Conservation (phyloP, 2,888 invertebrate species). For the Melanophora roralis region DNA sequence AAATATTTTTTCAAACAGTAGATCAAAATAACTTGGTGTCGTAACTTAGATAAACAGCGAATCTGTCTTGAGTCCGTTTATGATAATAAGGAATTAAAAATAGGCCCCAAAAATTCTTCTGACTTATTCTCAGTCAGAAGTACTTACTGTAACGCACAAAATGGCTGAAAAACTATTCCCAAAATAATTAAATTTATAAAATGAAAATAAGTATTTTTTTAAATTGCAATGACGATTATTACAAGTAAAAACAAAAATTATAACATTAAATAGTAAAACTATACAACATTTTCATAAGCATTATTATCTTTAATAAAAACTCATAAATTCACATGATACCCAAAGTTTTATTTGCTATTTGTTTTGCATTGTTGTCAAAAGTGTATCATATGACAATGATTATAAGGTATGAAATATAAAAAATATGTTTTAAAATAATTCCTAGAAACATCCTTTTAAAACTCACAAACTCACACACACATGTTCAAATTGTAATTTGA, state of each 20-base stretch:
- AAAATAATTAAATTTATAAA: too few species aligned
- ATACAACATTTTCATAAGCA: slow-evolving; percentile 4
- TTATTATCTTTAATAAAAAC: slow-evolving; percentile 1
- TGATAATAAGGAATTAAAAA: too few species aligned
- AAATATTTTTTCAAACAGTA: too few species aligned
- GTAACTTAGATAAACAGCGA: too few species aligned
- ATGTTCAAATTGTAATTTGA: neutral
- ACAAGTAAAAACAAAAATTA: neutral
- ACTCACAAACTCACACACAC: neutral
- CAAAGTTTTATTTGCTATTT: neutral
- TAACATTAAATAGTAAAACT: slow-evolving; percentile 11
- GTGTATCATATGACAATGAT: slow-evolving; percentile 33
- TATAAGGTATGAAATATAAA: slow-evolving; percentile 5
- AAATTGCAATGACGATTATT: neutral
- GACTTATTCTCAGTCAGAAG: too few species aligned
- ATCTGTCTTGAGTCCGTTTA: too few species aligned
- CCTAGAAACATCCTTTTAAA: neutral
- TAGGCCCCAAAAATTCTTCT: too few species aligned
- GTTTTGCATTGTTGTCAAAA: neutral
- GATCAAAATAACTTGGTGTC: too few species aligned
- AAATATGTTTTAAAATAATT: neutral
- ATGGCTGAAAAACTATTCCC: too few species aligned
- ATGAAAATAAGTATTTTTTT: too few species aligned
- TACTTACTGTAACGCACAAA: too few species aligned
- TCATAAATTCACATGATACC: neutral